These are phyloP conservation scores for Aphelinus certus DNA, from an alignment of 1,140 invertebrate genomes.

Conservation along the genomic window DNA sequence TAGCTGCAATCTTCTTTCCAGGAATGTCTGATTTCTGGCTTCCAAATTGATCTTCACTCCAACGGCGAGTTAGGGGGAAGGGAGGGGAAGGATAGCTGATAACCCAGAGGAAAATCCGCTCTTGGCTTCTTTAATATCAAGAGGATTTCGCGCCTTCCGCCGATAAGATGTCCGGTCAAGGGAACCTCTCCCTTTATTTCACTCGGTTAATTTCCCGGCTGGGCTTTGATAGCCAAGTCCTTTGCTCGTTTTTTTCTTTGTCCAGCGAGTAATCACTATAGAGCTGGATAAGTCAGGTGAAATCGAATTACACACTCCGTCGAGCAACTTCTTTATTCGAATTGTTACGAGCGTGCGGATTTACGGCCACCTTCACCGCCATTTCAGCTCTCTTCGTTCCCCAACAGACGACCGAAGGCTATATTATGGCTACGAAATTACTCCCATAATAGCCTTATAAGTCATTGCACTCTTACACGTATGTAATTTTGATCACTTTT, in stretches of 20 bases:
- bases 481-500: slow-evolving; percentile 9
- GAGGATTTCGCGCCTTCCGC: neutral
- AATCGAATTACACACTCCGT: slow-evolving; percentile 34
- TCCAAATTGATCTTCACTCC: neutral
- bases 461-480: neutral
- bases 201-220: slow-evolving; percentile 14
- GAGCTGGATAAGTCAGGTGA: slow-evolving; percentile 18
- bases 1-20: no score
- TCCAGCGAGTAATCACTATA: neutral
- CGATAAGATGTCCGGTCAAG: slow-evolving; percentile 5
- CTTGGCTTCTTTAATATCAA: slow-evolving; percentile 24
- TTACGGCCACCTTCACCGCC: neutral
- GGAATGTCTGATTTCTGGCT: neutral
- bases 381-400: no score
- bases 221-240: slow-evolving; percentile 5
- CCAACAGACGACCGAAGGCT: no score
- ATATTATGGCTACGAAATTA: neutral
- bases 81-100: no score
- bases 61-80: no score
- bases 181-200: slow-evolving; percentile 8
- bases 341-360: slow-evolving; percentile 15
- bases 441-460: slow-evolving; percentile 16
- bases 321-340: slow-evolving; percentile 23
- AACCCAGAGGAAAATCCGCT: neutral
- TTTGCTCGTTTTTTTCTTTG: neutral